Percentiles rank a stretch among this genome's conserved stretches.
Conservation (phyloP, 2,888 invertebrate species). For the Xestia sexstrigata region DNA sequence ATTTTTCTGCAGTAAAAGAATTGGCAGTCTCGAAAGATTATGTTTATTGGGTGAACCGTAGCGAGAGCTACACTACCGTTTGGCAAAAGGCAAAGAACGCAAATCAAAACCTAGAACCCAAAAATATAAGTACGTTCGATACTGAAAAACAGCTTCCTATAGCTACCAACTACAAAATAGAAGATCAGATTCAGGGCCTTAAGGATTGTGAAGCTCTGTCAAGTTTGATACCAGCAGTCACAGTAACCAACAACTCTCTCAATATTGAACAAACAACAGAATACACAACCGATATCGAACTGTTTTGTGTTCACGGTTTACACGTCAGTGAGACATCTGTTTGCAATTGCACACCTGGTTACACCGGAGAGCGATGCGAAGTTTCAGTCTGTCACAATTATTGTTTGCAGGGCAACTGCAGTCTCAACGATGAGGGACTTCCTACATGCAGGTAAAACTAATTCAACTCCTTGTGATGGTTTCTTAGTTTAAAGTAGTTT, state of each 20-base stretch:
- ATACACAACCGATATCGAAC: slow-evolving; percentile 9
- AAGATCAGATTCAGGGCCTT: neutral
- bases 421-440: neutral
- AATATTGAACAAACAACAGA: neutral
- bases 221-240: neutral
- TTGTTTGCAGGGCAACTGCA: neutral
- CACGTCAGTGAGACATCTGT: neutral
- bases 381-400: slow-evolving; percentile 1
- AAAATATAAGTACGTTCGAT: neutral
- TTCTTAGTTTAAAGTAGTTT: neutral
- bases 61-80: neutral
- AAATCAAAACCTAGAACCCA: neutral
- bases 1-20: neutral
- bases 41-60: neutral
- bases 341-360: neutral
- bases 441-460: slow-evolving; percentile 5
- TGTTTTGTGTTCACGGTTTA: neutral
- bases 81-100: neutral
- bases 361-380: neutral
- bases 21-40: neutral
- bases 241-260: neutral
- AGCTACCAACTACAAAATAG: neutral
- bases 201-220: neutral
- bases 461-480: too few species aligned
- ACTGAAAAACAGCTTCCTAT: neutral